Base-by-base conservation (phyloP, 2,113 vertebrate genomes). In the Grantiella picta region DNA sequence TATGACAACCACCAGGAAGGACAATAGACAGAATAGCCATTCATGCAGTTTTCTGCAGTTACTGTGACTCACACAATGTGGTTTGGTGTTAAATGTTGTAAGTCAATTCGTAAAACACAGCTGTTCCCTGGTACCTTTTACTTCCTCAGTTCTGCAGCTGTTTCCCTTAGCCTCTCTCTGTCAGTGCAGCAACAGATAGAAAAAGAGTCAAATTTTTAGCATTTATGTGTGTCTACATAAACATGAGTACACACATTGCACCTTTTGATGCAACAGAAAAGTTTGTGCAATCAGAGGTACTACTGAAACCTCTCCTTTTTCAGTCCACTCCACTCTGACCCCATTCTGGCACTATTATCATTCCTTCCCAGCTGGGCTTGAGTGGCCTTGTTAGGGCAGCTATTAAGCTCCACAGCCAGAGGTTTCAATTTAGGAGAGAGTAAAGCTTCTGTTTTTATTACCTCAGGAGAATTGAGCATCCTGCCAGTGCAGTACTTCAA, bases 361-460 rank as follows among this genome's bases (percentile, higher is more conserved):
- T 7, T 82, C 29, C 20, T 56, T 94, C 50, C 50, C 82, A 63
- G 33, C 44, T 80, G 64, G 45, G 27, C 11, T 81, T 75, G 63
- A 90, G 47, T 66, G 85, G 50, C 23, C 85, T 92, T 88, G 42
- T 86, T 90, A 94, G 71, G 68, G 22, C 35, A 94, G 68, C 64
- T 83, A 24, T 93, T 86, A 80, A 73, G 49, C 10, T 90, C 72
- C 68, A 52, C 52, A 86, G 75, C 22, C 60, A 93, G 71, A 88
- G 25, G 11, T 83, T 93, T 94, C 71, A 54, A n/a, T 93, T 93
- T 88, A 92, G 68, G 44, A 90, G 22, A 33, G 56, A 70, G 78
- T 38, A 96, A 92, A 90, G 33, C 31, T 59, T 75, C 19, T 85
- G 35, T 65, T 84, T 91, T 82, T 90, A 89, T 82, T 94, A 82